These are phyloP conservation scores for Icerya purchasi DNA, from an alignment of 2,888 invertebrate species.

Conservation along the genomic window DNA sequence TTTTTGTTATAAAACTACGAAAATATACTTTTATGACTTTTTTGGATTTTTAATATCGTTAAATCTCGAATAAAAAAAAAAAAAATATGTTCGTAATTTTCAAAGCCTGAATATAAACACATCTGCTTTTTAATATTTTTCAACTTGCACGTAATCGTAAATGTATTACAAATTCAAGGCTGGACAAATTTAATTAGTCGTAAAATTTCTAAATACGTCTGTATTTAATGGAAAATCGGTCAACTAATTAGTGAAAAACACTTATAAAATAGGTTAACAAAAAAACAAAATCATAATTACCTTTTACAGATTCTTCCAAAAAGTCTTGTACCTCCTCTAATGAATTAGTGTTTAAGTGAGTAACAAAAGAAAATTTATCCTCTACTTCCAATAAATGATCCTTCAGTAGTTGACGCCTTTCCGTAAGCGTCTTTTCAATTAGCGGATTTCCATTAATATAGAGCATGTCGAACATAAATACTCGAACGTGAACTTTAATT, in stretches of 20 bases:
- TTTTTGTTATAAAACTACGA: too few species aligned
- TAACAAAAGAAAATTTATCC: conserved; percentile 79
- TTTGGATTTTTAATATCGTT: too few species aligned
- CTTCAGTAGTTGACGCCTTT: conserved; percentile 48
- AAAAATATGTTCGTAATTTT: too few species aligned
- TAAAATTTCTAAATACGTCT: background rate
- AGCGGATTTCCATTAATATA: conserved; percentile 73
- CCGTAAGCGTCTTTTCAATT: conserved; percentile 50
- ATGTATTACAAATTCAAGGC: too few species aligned
- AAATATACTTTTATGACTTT: too few species aligned
- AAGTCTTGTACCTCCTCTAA: conserved; percentile 86
- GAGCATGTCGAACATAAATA: conserved; percentile 89
- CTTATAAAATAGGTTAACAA: background rate
- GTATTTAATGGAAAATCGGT: background rate
- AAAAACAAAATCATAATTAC: conserved; percentile 24
- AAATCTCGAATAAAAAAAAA: too few species aligned
- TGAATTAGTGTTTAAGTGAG: conserved; percentile 51
- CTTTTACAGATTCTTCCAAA: conserved; percentile 80
- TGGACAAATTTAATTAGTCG: background rate
- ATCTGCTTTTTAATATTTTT: too few species aligned
- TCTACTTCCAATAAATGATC: conserved; percentile 45
- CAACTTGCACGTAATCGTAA: too few species aligned
- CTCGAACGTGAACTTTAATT: conserved; percentile 75
- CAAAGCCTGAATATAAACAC: too few species aligned
- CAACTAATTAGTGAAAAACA: too few species aligned